These are phyloP conservation scores for Agrochola macilenta DNA, from an alignment of 2,888 invertebrate species.

Conservation along the genomic window DNA sequence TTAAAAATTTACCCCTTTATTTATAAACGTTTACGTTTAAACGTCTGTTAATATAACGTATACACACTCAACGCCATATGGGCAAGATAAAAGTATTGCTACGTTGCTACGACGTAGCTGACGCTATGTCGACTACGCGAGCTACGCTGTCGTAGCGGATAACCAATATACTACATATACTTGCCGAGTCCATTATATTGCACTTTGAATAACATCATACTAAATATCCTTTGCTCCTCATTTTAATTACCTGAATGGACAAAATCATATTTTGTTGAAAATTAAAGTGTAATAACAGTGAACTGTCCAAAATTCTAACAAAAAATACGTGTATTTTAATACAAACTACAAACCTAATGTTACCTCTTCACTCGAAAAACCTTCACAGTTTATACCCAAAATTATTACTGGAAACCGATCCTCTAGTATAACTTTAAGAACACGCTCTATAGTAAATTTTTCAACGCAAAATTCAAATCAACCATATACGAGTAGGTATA, in stretches of 20 bases:
- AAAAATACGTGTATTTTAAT: not conserved
- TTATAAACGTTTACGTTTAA: not conserved
- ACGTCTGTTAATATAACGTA: too few species aligned
- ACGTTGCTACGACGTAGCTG: conserved; percentile 39
- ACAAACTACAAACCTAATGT: not conserved
- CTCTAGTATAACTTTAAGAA: not conserved
- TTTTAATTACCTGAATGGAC: not conserved
- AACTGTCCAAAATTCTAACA: not conserved
- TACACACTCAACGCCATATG: too few species aligned
- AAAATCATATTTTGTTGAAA: not conserved
- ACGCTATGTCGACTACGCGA: conserved; percentile 25
- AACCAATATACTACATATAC: conserved; percentile 1
- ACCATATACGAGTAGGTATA: too few species aligned
- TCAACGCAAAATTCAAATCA: conserved; percentile 9
- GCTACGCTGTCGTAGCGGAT: conserved; percentile 31
- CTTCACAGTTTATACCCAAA: not conserved
- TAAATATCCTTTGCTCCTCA: not conserved
- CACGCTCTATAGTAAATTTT: not conserved
- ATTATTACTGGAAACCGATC: conserved; percentile 8
- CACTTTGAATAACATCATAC: not conserved
- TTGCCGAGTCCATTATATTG: not conserved
- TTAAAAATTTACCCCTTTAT: not conserved
- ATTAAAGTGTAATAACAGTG: too few species aligned
- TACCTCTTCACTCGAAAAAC: not conserved
- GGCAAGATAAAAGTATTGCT: conserved; percentile 7